A percentile compares a stretch with the other conserved stretches of the same genome.
These are phyloP conservation scores for Datnioides undecimradiatus DNA, from an alignment of 2,113 vertebrate species.

Conservation along the genomic window DNA sequence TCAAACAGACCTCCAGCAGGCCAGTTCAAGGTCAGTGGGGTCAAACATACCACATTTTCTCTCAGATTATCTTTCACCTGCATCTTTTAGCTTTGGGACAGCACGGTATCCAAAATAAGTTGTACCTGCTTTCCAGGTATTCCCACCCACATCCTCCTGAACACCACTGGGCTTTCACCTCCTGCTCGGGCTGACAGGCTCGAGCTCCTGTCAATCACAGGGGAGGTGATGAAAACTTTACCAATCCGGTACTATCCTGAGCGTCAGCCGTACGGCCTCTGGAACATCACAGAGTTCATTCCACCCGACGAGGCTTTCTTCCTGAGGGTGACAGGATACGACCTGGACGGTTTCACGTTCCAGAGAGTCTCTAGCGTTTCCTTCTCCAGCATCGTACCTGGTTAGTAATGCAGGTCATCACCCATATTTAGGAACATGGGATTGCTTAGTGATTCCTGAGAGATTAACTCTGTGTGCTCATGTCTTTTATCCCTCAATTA, in stretches of 20 bases:
- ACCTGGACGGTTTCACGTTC: slow-evolving; percentile 90
- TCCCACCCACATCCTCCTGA: slow-evolving; percentile 94
- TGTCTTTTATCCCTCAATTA: slow-evolving; percentile 40
- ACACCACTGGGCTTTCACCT: slow-evolving; percentile 90
- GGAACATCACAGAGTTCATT: slow-evolving; percentile 96
- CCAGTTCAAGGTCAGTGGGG: slow-evolving; percentile 93
- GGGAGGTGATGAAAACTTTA: slow-evolving; percentile 89
- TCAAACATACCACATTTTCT: slow-evolving; percentile 18
- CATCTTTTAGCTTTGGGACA: background rate
- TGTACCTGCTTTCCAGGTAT: slow-evolving; percentile 84
- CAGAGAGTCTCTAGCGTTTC: slow-evolving; percentile 97
- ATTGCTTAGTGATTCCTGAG: background rate
- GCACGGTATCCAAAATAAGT: background rate
- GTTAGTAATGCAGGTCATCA: slow-evolving; percentile 80
- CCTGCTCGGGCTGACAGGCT: slow-evolving; percentile 91
- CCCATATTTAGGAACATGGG: background rate
- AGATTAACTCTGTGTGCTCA: background rate
- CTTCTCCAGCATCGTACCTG: slow-evolving; percentile 93
- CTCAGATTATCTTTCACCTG: too few species aligned
- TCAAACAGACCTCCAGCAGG: slow-evolving; percentile 91
- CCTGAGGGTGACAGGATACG: slow-evolving; percentile 92
- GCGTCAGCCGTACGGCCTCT: slow-evolving; percentile 89
- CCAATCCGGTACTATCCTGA: slow-evolving; percentile 93
- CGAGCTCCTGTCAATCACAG: slow-evolving; percentile 91
- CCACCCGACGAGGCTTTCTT: slow-evolving; percentile 96